These are phyloP conservation scores for Mactromeris polynyma DNA, from an alignment of 2,888 invertebrate species.

Conservation along the genomic window DNA sequence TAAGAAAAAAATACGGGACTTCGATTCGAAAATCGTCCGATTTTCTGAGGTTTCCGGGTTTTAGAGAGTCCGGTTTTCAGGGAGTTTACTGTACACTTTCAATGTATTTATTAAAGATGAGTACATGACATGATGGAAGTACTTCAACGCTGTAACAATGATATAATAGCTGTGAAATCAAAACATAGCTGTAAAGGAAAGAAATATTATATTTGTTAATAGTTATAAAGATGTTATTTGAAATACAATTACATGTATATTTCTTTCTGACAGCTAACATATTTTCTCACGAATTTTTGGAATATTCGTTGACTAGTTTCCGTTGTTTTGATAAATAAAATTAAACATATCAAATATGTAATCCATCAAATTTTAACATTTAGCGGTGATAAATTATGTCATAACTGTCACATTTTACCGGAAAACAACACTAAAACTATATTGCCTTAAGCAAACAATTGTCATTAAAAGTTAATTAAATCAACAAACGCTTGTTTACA, in stretches of 20 bases:
- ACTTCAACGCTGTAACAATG: too few species aligned
- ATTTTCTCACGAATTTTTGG: not conserved
- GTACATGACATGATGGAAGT: too few species aligned
- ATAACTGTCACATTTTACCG: not conserved
- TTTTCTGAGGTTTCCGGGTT: too few species aligned
- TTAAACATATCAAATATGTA: conserved; percentile 6
- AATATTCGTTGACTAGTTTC: not conserved
- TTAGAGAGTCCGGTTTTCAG: too few species aligned
- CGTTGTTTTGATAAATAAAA: not conserved
- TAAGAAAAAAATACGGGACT: too few species aligned
- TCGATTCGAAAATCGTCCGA: too few species aligned
- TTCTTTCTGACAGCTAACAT: not conserved
- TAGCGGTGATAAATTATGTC: not conserved
- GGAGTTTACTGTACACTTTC: too few species aligned
- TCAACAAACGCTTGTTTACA: not conserved
- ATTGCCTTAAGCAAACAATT: not conserved
- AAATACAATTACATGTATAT: not conserved
- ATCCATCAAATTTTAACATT: not conserved
- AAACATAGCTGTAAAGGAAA: too few species aligned
- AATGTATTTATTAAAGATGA: too few species aligned
- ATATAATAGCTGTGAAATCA: too few species aligned
- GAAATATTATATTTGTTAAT: too few species aligned
- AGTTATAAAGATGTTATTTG: too few species aligned
- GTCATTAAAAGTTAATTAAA: not conserved
- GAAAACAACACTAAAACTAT: not conserved